A percentile compares a stretch with the other conserved stretches of the same genome.
phyloP scores from a whole-genome alignment of 2,888 invertebrate genomes.

The Pyrrhosoma nymphula region DNA sequence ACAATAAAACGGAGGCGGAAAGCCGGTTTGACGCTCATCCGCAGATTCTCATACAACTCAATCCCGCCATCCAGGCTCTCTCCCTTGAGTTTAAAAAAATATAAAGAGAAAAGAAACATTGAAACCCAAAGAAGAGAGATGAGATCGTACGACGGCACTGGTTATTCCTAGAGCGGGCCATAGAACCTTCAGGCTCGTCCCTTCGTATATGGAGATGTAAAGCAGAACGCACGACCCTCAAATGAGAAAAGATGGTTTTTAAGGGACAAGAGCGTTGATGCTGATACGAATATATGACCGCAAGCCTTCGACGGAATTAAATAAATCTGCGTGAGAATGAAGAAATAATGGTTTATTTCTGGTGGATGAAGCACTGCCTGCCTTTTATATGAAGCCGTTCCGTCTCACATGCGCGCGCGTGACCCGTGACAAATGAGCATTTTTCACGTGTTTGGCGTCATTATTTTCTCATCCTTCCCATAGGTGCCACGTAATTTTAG shows the following conservation, averaged over 20 bases:
- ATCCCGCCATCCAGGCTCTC: background rate
- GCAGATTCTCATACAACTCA: background rate
- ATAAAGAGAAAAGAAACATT: background rate
- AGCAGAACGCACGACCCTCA: background rate
- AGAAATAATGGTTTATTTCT: background rate
- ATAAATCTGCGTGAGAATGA: background rate
- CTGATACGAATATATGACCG: constrained; percentile 15
- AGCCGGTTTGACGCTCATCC: background rate
- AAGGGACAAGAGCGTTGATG: background rate
- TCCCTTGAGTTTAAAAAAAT: background rate
- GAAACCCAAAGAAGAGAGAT: background rate
- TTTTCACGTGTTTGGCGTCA: background rate
- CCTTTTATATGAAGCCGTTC: background rate
- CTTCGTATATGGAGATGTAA: background rate
- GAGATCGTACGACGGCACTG: background rate
- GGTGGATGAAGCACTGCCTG: background rate
- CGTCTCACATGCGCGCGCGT: background rate
- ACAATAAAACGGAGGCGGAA: constrained; percentile 1
- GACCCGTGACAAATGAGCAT: background rate
- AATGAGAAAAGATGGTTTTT: background rate
- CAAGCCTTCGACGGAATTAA: background rate
- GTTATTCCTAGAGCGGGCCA: background rate
- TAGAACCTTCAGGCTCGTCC: background rate
- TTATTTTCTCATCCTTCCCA: background rate
- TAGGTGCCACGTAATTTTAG: background rate